Base-by-base conservation (phyloP, 2,888 invertebrate species). In the Nipponacmea schrenckii region DNA sequence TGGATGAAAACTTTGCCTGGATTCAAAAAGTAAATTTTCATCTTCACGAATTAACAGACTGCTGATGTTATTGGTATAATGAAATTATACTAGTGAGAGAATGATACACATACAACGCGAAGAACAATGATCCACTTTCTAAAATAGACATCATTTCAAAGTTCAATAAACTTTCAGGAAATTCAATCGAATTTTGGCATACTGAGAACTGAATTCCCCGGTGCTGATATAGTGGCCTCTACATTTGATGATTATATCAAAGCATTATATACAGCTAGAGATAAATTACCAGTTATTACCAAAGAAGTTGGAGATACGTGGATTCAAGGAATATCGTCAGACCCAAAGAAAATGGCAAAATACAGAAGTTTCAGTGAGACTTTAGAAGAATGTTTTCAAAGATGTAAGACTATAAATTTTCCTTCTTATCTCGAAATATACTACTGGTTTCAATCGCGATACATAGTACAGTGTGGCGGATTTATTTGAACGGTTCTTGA, bases 251-350 rank as follows among this genome's bases (percentile, higher is more conserved):
- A 77, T 31, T 87, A 80, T 74, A 76, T 84, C 15, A 68, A 77
- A 64, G 75, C 77, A 26, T 77, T 85, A 39, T 72, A 79, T 66
- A 77, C 79, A 67, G 76, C 82, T 27, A 75, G 74, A 56, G 27
- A 72, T 44, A 64, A 67, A 17, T 71, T 83, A 45, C 85, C 84
- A 5, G 76, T 81, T 26, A 74, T 81, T 5, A 75, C 75, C 15
- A 74, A 79, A 67, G 84, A 85, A 71, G 78, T 86, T 26, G 86
- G 86, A 7, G 86, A 87, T 76, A 86, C 85, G 0, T 87, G 87
- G 87, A 85, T 87, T 24, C 82, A 81, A 73, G 87, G 87, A 39
- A 80, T 84, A 48, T 79, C 84, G 0, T 84, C 85, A 1, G 87
- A 87, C 73, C 86, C 87, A 3, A 74, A 77, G 68, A 87, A 87